These are phyloP conservation scores for Sebastes iracundus DNA, from an alignment of 2,797 vertebrate species.

Conservation along the genomic window DNA sequence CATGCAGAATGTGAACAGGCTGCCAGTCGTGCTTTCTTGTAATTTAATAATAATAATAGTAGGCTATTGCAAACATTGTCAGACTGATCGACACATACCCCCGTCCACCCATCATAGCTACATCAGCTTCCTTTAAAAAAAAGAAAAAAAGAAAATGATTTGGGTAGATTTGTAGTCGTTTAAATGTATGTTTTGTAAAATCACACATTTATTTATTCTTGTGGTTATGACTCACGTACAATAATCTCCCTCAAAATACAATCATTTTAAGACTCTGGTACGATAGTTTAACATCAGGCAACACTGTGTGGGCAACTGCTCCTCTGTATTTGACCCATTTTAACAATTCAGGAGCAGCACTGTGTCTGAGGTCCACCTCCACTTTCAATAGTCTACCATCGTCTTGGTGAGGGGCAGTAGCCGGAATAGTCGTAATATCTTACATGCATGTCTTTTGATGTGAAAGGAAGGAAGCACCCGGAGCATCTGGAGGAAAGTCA, in stretches of 20 bases:
- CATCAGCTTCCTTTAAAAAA: too few relatives aligned
- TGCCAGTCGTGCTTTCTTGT: background rate
- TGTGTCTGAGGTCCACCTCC: background rate
- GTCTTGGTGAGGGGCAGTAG: background rate
- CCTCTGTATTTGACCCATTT: background rate
- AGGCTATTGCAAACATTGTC: background rate
- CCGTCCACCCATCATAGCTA: background rate
- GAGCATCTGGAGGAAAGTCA: conserved; percentile 1
- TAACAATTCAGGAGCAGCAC: background rate
- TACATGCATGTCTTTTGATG: conserved; percentile 19
- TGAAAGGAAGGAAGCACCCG: conserved; percentile 25
- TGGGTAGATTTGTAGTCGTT: too few relatives aligned
- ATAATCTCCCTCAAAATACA: background rate
- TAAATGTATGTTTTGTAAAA: too few relatives aligned
- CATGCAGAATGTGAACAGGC: background rate
- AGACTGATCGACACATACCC: background rate
- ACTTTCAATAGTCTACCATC: background rate
- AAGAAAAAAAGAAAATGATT: too few relatives aligned
- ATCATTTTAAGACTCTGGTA: accelerated
- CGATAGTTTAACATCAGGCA: background rate
- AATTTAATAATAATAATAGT: background rate
- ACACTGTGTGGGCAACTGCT: background rate
- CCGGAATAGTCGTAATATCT: background rate
- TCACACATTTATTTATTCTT: background rate
- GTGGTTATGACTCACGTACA: background rate